Evolutionary conservation across 2,113 vertebrate genomes (phyloP), one percentile per base, ranked within the genome.

Genomic region (Etia nguti): DNA sequence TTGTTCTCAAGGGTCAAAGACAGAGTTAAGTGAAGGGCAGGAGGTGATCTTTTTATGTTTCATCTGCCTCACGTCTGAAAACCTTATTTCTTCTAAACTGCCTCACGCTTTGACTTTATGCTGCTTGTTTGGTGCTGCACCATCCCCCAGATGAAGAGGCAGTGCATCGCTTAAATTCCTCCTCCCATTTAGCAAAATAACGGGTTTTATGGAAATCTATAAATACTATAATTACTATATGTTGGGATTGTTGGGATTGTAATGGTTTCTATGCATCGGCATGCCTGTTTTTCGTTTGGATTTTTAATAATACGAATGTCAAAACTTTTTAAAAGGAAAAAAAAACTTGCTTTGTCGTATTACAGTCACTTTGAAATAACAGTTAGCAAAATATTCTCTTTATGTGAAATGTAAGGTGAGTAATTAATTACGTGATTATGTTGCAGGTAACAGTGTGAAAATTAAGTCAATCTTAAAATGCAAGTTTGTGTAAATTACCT

Each of bases 21-120:
- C 93, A 84, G 93, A 95, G 95, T 94, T 96, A 96, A 96, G 95
- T 96, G 95, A 92, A 55, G 95, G 95, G 95, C 94, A 96, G 80
- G 91, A 73, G 95, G 92, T 91, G 89, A 92, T 56, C 86, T 88
- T 93, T 77, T 95, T 82, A 94, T 91, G 95, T 93, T 84, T 65
- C 88, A 60, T 56, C 85, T 80, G 55, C 79, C 88, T 94, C 94
- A 95, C 94, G 92, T 81, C 92, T 91, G 81, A 94, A 93, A 95
- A 29, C 92, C 83, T 91, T 93, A 92, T 93, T 95, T 95, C 94
- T 92, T 95, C 89, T 16, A 79, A 92, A 93, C 11, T 15, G 88
- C 85, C 80, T 48, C 84, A 3, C 7, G 90, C 83, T 91, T 65
- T 93, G 83, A 93, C 83, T 89, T 80, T 26, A 12, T 22, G 91